Evolutionary conservation across 2,797 vertebrate genomes (phyloP), one percentile per base, ranked within the genome.

Genomic region (Pipistrellus pygmaeus): DNA sequence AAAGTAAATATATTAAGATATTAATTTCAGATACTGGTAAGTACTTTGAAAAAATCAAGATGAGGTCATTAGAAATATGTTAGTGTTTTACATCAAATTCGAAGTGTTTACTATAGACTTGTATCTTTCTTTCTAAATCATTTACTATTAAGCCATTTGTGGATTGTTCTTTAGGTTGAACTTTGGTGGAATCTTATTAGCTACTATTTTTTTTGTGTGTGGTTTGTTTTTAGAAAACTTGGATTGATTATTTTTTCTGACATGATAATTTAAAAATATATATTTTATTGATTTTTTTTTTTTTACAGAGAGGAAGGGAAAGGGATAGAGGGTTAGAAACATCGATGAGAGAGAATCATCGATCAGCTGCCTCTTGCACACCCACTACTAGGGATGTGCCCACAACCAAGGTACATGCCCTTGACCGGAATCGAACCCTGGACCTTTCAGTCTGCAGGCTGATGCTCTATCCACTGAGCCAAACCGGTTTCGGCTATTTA

Each of bases 191-290:
- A 78, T 75, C 66, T 38, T n/a, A 35, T 68, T 84, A 62, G n/a
- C 3, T 41, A 32, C 35, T 90, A 13, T 57, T 60, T 60, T 60
- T 60, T 2, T 60, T 60, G 44, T 44, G 44, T 48, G 46, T 3
- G 46, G 46, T 44, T 44, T 44, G 11, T 72, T 83, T 82, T 91
- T 87, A 48, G 11, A 60, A 83, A 89, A 84, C 60, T 18, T 55
- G 10, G 2, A 27, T 86, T 27, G 32, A 51, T 84, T 94, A 17
- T 38, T 78, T 92, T 95, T 96, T 71, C 32, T 84, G 41, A 90
- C 18, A 23, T 41, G 46, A 86, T n/a, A 41, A 41, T 25, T 68
- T 81, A 48, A 23, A 3, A 23, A 55, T 23, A 55, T 55, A 23
- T 55, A 55, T 55, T 55, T 55, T 55, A 55, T 55, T 55, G 53